Evolutionary conservation across 2,888 invertebrate species (phyloP).

Genomic region (Cotesia congregata): DNA sequence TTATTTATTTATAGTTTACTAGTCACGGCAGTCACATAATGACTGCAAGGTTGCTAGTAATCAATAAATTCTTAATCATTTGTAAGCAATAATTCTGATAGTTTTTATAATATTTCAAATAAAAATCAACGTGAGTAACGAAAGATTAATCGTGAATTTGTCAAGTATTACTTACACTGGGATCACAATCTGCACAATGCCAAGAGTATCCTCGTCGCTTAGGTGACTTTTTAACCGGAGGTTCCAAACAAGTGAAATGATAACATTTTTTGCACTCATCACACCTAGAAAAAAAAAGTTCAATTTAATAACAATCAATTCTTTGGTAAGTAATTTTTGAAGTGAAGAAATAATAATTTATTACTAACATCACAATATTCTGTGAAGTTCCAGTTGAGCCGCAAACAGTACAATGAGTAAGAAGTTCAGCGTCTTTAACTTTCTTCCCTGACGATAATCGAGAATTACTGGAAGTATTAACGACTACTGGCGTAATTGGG

Average conservation of each 20-base stretch:
- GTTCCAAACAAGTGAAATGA: slow-evolving; percentile 94
- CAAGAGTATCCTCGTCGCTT: slow-evolving; percentile 95
- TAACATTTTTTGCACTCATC: slow-evolving; percentile 92
- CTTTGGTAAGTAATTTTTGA: not conserved
- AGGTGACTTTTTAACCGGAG: slow-evolving; percentile 93
- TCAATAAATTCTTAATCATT: too few species aligned
- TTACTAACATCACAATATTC: slow-evolving; percentile 78
- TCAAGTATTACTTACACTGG: slow-evolving; percentile 77
- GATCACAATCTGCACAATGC: slow-evolving; percentile 97
- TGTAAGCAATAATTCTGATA: too few species aligned
- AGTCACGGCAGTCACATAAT: too few species aligned
- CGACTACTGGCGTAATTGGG: slow-evolving; percentile 51
- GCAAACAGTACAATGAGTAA: slow-evolving; percentile 80
- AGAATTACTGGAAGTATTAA: slow-evolving; percentile 45
- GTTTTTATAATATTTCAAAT: too few species aligned
- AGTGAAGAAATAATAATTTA: slow-evolving; percentile 42
- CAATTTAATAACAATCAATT: not conserved
- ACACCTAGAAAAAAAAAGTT: slow-evolving; percentile 75
- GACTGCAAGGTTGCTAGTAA: too few species aligned
- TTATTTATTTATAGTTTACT: too few species aligned
- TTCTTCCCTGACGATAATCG: slow-evolving; percentile 59
- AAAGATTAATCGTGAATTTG: not conserved
- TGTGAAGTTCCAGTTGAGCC: slow-evolving; percentile 74
- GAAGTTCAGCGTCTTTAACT: slow-evolving; percentile 68
- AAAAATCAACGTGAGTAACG: too few species aligned